A percentile compares a stretch with the other conserved stretches of the same genome.
Evolutionary conservation across 2,888 invertebrate species (phyloP).

Genomic region (Acanthosepion pharaonis): DNA sequence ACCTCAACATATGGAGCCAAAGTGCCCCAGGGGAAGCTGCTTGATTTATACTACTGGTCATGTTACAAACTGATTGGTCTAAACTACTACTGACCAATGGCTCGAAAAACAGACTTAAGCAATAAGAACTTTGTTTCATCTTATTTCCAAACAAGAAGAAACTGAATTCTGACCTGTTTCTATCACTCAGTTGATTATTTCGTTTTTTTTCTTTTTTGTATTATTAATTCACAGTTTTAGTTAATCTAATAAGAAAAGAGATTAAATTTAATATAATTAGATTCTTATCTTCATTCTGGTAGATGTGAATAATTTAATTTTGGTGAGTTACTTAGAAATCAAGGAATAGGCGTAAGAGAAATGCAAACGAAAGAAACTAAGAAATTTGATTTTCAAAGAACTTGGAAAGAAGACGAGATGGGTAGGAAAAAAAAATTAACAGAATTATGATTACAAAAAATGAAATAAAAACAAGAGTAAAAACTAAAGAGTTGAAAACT

Average conservation of each 20-base stretch:
- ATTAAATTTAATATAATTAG: conserved; percentile 8
- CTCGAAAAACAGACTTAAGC: neutral
- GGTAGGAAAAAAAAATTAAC: neutral
- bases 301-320: neutral
- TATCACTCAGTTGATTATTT: neutral
- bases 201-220: neutral
- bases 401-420: neutral
- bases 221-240: neutral
- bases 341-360: neutral
- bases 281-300: neutral
- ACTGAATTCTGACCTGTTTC: neutral
- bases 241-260: conserved; percentile 33
- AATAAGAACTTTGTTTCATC: neutral
- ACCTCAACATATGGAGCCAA: neutral
- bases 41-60: neutral
- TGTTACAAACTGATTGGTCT: neutral
- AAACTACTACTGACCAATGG: neutral
- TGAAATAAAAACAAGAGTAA: neutral
- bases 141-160: neutral
- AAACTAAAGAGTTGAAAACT: neutral
- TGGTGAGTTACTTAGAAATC: neutral
- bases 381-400: neutral
- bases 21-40: neutral
- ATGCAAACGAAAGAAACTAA: neutral
- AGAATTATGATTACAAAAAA: neutral